A percentile compares a stretch with the other conserved stretches of the same genome.
These are phyloP conservation scores for Phenacoccus solenopsis DNA, from an alignment of 1,140 invertebrate genomes.

Conservation along the genomic window DNA sequence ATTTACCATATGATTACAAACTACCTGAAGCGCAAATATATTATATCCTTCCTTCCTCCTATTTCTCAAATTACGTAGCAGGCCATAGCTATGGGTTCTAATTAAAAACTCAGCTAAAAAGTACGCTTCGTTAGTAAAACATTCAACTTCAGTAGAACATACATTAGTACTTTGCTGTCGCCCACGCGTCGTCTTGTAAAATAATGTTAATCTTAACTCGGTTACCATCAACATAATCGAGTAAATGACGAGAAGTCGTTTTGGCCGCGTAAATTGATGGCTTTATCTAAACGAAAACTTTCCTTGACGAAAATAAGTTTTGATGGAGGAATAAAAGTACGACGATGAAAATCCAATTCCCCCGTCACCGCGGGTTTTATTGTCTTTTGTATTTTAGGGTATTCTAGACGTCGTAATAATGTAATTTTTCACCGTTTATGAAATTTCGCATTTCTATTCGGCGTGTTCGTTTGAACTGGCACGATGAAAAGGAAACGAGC, in stretches of 20 bases:
- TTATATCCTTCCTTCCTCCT: no score
- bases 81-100: no score
- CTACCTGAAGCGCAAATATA: no score
- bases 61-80: no score
- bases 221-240: background rate
- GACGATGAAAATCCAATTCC: background rate
- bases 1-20: no score
- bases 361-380: background rate
- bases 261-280: background rate
- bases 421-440: background rate
- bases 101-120: no score
- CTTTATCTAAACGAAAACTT: background rate
- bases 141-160: no score
- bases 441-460: background rate
- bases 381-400: background rate
- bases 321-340: background rate
- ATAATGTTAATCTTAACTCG: background rate
- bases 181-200: background rate
- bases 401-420: background rate
- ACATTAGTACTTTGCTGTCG: no score
- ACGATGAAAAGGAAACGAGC: background rate
- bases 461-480: background rate
- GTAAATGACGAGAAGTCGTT: background rate
- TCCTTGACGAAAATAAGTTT: background rate
- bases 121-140: no score